phyloP scores from a whole-genome alignment of 2,113 vertebrate genomes.

The Edolisoma coerulescens region DNA sequence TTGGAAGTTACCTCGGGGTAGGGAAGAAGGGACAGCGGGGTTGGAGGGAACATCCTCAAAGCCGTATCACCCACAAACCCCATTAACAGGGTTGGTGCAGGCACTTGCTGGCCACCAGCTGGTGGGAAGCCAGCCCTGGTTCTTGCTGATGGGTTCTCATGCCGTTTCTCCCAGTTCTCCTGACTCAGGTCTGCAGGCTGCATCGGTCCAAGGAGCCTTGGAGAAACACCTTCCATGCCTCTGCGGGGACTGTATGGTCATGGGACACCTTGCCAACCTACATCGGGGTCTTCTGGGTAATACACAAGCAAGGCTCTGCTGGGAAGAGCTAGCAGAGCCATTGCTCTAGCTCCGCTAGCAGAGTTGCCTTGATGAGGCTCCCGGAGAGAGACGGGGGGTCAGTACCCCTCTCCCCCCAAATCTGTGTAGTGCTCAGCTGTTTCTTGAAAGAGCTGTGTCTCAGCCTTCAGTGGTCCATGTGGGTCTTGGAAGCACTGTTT shows the following conservation, averaged over 20 bases:
- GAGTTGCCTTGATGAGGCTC: conserved; percentile 57
- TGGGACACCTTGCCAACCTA: conserved; percentile 65
- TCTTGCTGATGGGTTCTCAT: conserved; percentile 70
- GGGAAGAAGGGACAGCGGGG: conserved; percentile 70
- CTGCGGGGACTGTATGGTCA: conserved; percentile 69
- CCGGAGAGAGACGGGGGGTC: conserved; percentile 36
- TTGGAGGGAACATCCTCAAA: conserved; percentile 72
- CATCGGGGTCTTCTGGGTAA: conserved; percentile 63
- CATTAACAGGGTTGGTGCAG: conserved; percentile 62
- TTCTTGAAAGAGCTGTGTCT: conserved; percentile 62
- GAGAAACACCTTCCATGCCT: conserved; percentile 68
- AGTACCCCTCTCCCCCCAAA: conserved; percentile 32
- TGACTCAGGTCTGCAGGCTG: conserved; percentile 68
- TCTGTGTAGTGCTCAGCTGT: conserved; percentile 64
- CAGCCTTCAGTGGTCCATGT: conserved; percentile 66
- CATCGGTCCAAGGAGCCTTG: conserved; percentile 68
- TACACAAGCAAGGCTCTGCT: conserved; percentile 65
- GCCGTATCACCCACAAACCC: conserved; percentile 62
- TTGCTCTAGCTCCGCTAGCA: conserved; percentile 62
- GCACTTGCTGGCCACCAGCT: conserved; percentile 49
- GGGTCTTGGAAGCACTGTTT: conserved; percentile 71
- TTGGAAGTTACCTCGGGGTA: conserved; percentile 70
- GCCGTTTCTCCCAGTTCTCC: conserved; percentile 67
- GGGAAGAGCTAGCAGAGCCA: conserved; percentile 60
- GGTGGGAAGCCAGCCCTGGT: conserved; percentile 49